Conservation (phyloP, 2,113 vertebrate species). For the Oxyruncus cristatus region DNA sequence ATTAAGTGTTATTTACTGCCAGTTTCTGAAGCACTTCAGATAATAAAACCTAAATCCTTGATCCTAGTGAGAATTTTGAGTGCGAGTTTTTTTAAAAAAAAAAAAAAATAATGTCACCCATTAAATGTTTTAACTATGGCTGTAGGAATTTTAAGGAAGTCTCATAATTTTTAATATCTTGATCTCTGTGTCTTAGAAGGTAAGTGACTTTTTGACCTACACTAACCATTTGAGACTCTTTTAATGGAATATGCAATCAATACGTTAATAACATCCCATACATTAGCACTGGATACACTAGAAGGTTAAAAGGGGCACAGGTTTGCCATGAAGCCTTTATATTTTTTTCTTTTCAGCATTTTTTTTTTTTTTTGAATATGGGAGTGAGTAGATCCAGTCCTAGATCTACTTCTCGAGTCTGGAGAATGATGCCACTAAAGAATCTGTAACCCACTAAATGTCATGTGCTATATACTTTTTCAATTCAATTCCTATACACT, state of each 20-base stretch:
- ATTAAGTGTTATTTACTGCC: conserved; percentile 29
- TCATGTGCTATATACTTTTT: not conserved
- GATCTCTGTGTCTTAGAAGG: not conserved
- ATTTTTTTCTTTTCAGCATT: not conserved
- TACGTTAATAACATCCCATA: not conserved
- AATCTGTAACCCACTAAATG: not conserved
- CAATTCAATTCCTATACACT: not conserved
- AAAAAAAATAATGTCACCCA: not conserved
- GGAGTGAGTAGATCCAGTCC: not conserved
- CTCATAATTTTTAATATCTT: not conserved
- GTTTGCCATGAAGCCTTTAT: not conserved
- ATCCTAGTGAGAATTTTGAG: not conserved
- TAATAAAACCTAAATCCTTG: conserved; percentile 9
- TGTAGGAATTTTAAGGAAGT: conserved; percentile 5
- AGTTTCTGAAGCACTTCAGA: conserved; percentile 11
- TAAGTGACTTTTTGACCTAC: not conserved
- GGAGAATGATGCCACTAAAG: not conserved
- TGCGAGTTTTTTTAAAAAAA: not conserved
- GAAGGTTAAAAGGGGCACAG: not conserved
- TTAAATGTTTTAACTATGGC: conserved; percentile 13
- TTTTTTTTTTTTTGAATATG: not conserved
- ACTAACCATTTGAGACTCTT: not conserved
- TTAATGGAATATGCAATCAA: not conserved
- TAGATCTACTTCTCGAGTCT: not conserved
- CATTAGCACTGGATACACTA: not conserved